Percentiles rank a stretch among this genome's conserved stretches.
Conservation (phyloP, 2,888 invertebrate genomes). For the Lucinisca nassula region DNA sequence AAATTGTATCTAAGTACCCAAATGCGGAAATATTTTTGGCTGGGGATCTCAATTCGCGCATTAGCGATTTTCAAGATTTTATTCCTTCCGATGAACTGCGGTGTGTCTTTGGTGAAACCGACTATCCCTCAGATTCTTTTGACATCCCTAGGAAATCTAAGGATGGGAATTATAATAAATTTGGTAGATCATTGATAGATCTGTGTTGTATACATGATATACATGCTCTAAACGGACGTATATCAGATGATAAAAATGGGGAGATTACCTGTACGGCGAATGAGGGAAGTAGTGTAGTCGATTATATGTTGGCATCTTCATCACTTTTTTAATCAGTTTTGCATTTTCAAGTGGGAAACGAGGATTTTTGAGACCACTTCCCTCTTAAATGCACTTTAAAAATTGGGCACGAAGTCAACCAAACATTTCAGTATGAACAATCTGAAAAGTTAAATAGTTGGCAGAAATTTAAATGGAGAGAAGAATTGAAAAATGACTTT, state of each 20-base stretch:
- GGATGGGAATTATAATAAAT: neutral
- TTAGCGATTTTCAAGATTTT: neutral
- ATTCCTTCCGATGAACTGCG: neutral
- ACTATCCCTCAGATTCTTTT: neutral
- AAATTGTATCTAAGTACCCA: neutral
- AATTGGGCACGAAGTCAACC: no score
- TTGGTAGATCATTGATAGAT: neutral
- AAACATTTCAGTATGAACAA: neutral
- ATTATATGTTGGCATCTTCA: neutral
- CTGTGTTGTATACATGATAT: neutral
- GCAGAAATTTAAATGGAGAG: neutral
- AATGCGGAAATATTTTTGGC: neutral
- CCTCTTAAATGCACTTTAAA: neutral
- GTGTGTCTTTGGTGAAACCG: neutral
- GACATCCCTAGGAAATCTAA: neutral
- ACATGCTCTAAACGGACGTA: neutral
- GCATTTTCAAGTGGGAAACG: neutral
- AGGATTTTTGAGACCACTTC: neutral
- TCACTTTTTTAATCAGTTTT: neutral
- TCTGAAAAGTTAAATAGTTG: neutral
- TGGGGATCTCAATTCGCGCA: neutral
- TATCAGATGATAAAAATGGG: constrained; percentile 5
- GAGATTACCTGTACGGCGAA: neutral
- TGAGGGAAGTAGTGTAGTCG: neutral
- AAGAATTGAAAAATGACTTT: neutral